phyloP scores from a whole-genome alignment of 2,797 vertebrate genomes.

The Cryptoprocta ferox region DNA sequence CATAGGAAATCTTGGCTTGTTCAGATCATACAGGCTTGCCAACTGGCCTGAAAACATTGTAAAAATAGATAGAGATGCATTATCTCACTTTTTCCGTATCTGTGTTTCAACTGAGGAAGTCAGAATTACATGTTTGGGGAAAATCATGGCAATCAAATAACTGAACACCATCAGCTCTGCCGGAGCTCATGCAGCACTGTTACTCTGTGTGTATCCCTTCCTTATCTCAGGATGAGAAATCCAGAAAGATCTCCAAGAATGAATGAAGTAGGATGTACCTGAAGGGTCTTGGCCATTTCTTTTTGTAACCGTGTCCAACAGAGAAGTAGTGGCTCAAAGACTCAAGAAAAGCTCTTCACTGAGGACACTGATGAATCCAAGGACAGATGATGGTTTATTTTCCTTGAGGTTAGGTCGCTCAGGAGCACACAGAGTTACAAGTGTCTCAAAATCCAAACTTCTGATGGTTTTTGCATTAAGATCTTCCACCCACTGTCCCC shows the following conservation, averaged over 20 bases:
- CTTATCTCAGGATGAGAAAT: not conserved
- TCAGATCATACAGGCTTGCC: not conserved
- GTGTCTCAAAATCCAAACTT: not conserved
- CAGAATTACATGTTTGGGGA: not conserved
- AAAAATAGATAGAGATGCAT: conserved; percentile 50
- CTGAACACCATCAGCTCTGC: conserved; percentile 56
- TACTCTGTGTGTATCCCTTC: not conserved
- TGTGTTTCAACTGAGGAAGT: conserved; percentile 8
- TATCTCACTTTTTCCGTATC: conserved; percentile 60
- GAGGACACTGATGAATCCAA: not conserved
- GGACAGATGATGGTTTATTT: not conserved
- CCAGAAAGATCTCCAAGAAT: not conserved
- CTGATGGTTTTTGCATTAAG: not conserved
- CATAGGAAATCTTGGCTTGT: conserved; percentile 30
- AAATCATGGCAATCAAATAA: conserved; percentile 28
- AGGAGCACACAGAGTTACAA: not conserved
- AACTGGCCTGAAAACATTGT: conserved; percentile 9
- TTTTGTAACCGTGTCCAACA: not conserved
- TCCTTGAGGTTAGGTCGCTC: not conserved
- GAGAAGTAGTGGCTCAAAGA: not conserved
- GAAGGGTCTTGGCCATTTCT: not conserved
- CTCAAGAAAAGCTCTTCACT: not conserved
- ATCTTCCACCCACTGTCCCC: not conserved
- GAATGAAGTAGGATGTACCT: not conserved
- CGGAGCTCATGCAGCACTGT: rapidly evolving